Percentiles rank a stretch among this genome's conserved stretches.
Conservation (phyloP, 37 sponge, comb jelly and placozoan genomes). For the Crambe crambe region DNA sequence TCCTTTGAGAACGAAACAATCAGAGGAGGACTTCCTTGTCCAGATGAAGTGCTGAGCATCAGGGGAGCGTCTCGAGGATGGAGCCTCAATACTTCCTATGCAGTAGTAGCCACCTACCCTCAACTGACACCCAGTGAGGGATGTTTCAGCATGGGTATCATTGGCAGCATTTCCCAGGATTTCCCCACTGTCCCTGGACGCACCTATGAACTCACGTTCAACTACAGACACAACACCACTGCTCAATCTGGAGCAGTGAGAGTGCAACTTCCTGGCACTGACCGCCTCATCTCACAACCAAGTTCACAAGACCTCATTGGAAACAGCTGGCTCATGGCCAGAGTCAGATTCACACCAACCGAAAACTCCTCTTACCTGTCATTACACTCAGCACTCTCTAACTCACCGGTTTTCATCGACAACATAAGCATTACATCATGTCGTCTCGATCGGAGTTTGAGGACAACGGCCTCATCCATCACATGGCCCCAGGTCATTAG, state of each 20-base stretch:
- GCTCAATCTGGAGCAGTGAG: neutral
- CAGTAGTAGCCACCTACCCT: neutral
- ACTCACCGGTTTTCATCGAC: constrained; percentile 33
- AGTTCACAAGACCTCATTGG: no score
- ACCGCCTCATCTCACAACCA: neutral
- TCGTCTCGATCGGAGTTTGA: neutral
- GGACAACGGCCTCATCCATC: neutral
- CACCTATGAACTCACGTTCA: constrained; percentile 16
- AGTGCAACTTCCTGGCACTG: constrained; percentile 18
- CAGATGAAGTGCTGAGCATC: neutral
- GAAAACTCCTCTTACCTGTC: neutral
- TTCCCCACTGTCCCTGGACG: constrained; percentile 19
- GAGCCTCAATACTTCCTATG: neutral
- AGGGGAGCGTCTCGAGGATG: constrained; percentile 3
- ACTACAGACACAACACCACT: neutral
- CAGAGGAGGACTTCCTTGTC: neutral
- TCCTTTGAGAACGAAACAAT: constrained; percentile 51
- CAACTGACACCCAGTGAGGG: constrained; percentile 30
- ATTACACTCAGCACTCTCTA: neutral
- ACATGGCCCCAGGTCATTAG: constrained; percentile 20
- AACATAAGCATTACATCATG: constrained; percentile 25
- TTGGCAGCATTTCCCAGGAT: constrained; percentile 34
- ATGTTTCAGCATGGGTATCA: constrained; percentile 21
- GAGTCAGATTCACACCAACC: constrained; percentile 32
- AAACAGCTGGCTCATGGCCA: constrained; percentile 16